A percentile compares a stretch with the other conserved stretches of the same genome.
phyloP scores from a whole-genome alignment of 1,140 invertebrate species.

The Limonius californicus region DNA sequence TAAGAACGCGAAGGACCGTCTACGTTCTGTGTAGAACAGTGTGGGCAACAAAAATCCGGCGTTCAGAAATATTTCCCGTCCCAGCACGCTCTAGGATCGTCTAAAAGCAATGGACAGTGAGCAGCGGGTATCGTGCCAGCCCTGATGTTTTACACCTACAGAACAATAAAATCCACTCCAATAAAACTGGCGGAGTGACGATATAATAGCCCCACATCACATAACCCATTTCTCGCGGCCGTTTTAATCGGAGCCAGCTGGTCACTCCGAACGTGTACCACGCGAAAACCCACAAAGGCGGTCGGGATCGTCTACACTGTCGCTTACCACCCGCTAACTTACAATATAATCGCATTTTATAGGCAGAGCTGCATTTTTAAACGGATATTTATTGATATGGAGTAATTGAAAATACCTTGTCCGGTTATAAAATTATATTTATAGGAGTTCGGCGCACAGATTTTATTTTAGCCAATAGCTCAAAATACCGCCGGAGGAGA shows the following conservation, averaged over 20 bases:
- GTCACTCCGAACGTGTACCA: neutral
- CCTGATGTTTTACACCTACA: conserved; percentile 34
- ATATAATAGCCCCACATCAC: conserved; percentile 30
- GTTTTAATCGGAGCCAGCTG: neutral
- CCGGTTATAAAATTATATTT: neutral
- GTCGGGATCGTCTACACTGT: neutral
- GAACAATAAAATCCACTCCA: conserved; percentile 34
- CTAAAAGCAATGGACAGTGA: no score
- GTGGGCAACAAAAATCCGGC: no score
- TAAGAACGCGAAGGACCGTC: no score
- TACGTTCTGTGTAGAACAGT: no score
- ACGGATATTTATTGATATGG: neutral
- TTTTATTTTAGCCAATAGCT: no score
- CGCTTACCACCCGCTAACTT: neutral
- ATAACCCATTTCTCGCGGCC: conserved; percentile 12
- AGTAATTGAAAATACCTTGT: neutral
- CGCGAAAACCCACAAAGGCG: neutral
- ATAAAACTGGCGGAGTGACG: conserved; percentile 34
- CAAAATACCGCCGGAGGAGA: no score
- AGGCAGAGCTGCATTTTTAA: neutral
- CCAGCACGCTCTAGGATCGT: no score
- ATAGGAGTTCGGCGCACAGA: no score
- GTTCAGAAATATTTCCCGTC: no score
- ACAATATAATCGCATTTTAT: neutral
- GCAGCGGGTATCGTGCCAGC: conserved; percentile 24